Conservation (phyloP, 2,113 vertebrate genomes). For the Hippocampus zosterae region DNA sequence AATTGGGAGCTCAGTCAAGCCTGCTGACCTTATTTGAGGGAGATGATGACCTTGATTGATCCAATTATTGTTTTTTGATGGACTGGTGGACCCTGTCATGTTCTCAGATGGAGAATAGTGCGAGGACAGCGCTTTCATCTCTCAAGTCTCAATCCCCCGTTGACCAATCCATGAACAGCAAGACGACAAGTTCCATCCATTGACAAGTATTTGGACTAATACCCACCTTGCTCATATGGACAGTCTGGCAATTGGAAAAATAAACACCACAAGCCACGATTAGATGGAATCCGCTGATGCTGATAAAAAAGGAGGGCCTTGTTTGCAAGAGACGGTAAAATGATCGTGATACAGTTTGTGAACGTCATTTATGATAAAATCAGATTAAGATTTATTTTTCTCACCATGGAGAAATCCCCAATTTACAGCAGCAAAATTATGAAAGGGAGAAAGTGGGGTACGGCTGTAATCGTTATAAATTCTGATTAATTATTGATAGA, state of each 20-base stretch:
- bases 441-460: constrained; percentile 1
- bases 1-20: constrained; percentile 38
- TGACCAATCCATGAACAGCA: background rate
- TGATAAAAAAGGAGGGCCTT: background rate
- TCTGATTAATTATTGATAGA: constrained; percentile 43
- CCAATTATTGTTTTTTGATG: constrained; percentile 48
- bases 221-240: too few relatives aligned
- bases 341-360: background rate
- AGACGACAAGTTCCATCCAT: background rate
- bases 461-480: constrained; percentile 30
- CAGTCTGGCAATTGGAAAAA: background rate
- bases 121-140: constrained; percentile 36
- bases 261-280: background rate
- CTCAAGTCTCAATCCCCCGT: background rate
- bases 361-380: background rate
- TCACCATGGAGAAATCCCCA: too few relatives aligned
- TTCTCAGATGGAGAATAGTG: constrained; percentile 17
- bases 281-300: background rate
- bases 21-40: constrained; percentile 39
- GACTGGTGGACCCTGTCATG: constrained; percentile 11
- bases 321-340: background rate
- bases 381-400: too few relatives aligned
- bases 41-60: constrained; percentile 48
- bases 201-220: background rate
- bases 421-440: too few relatives aligned